Evolutionary conservation across 2,113 vertebrate genomes (phyloP), one percentile per base, ranked within the genome.

Genomic region (Rhipidura dahli): DNA sequence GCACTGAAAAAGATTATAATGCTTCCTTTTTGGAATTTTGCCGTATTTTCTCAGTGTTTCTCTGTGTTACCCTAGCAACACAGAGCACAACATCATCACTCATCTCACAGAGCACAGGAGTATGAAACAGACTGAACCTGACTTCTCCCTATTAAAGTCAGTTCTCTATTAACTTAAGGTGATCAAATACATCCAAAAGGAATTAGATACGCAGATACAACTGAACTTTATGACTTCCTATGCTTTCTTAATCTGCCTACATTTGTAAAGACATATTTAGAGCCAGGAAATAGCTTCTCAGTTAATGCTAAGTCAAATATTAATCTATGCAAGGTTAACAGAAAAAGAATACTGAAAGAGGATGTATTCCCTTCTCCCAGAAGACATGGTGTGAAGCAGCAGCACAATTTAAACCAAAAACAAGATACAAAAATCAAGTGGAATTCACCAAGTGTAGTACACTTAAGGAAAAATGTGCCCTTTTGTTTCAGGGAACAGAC

Each of bases 11-110:
- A 87, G 94, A 66, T 27, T 69, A 37, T 27, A 92, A 70, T 5
- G 83, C 80, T 95, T 96, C 92, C 83, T 87, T 75, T 94, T 64
- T 92, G 76, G 87, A 86, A 92, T 56, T 60, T 57, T 89, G 68
- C 88, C 0, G 0, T 71, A 75, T 75, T 84, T 91, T 73, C 61
- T 84, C 77, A 72, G 1, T 88, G 76, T 89, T 87, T 89, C 78
- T 69, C 89, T 45, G 31, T 15, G 92, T 76, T 94, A 72, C 93
- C 80, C 23, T 84, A 87, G 92, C 88, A 95, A 96, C 85, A 39
- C 27, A 86, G 35, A 93, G 24, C 35, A 93, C 76, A 94, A 31
- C 42, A 94, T 44, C 63, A 92, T 83, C 65, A 47, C 56, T 83
- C 77, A 93, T 51, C 44, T n/a, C 28, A 80, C 23, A 78, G 11